Conservation (phyloP, 2,113 vertebrate genomes). For the Leucopsar rothschildi region DNA sequence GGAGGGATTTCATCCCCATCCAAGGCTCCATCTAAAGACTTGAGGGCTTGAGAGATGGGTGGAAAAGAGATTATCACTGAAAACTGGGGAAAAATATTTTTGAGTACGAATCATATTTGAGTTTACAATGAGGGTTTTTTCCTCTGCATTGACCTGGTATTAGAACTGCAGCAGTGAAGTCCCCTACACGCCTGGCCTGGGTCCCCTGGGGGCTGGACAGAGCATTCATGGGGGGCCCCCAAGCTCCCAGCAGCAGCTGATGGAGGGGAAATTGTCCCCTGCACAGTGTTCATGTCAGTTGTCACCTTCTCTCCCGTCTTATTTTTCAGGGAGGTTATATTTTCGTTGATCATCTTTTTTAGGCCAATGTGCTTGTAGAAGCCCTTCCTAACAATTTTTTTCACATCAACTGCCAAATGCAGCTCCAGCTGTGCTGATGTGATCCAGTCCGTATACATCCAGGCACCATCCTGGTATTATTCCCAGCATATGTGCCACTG, state of each 20-base stretch:
- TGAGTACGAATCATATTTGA: not conserved
- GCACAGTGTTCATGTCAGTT: not conserved
- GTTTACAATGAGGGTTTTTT: not conserved
- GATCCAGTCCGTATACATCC: not conserved
- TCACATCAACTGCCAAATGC: not conserved
- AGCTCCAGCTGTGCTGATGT: not conserved
- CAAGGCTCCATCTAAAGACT: not conserved
- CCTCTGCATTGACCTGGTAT: not conserved
- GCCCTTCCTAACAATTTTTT: not conserved
- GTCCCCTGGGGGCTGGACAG: not conserved
- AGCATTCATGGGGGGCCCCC: not conserved
- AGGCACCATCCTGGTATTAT: not conserved
- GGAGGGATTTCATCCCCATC: not conserved
- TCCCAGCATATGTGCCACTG: not conserved
- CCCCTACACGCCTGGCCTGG: not conserved
- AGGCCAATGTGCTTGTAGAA: not conserved
- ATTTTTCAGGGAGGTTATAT: not conserved
- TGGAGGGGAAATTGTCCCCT: not conserved
- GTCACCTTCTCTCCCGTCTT: not conserved
- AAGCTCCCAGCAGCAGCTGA: too few relatives aligned
- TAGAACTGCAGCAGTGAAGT: not conserved
- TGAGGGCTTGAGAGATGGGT: accelerated
- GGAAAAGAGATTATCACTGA: not conserved
- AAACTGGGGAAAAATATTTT: not conserved
- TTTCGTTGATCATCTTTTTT: not conserved